phyloP scores from a whole-genome alignment of 1,140 invertebrate genomes.

The Agrypnia vestita region DNA sequence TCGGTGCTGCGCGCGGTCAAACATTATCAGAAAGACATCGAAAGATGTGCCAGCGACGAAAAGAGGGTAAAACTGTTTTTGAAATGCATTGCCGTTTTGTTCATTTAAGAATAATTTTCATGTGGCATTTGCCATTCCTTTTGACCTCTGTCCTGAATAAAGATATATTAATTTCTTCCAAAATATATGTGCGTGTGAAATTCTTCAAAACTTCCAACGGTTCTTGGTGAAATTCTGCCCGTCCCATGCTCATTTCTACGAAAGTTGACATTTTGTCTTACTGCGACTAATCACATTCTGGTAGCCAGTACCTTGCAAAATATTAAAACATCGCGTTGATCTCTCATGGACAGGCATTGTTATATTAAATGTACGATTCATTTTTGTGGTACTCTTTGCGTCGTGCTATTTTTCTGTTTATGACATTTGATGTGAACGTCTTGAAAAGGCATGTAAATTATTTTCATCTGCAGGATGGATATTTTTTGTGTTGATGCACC shows the following conservation, averaged over 20 bases:
- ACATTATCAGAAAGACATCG: constrained; percentile 57
- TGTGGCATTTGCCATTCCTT: constrained; percentile 45
- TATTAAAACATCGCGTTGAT: too few relatives aligned
- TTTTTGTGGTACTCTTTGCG: too few relatives aligned
- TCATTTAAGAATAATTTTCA: constrained; percentile 35
- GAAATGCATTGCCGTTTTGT: constrained; percentile 19
- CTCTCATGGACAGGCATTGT: too few relatives aligned
- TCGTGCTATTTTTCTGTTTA: too few relatives aligned
- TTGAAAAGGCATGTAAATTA: too few relatives aligned
- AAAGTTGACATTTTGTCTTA: constrained; percentile 36
- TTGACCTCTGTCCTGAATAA: constrained; percentile 43
- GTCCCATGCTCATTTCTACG: background rate
- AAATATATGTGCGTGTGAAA: background rate
- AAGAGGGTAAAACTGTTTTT: constrained; percentile 48
- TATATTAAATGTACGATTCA: too few relatives aligned
- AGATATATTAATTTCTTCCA: constrained; percentile 19
- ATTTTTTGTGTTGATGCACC: too few relatives aligned
- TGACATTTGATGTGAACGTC: too few relatives aligned
- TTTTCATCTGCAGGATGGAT: too few relatives aligned
- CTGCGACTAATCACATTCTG: constrained; percentile 9
- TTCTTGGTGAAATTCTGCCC: background rate
- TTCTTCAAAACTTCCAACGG: background rate
- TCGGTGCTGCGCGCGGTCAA: constrained; percentile 50
- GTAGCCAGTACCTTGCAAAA: too few relatives aligned
- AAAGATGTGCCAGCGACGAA: constrained; percentile 45